Evolutionary conservation across 2,888 invertebrate genomes (phyloP), one percentile per base, ranked within the genome.

Genomic region (Halictus ligatus): DNA sequence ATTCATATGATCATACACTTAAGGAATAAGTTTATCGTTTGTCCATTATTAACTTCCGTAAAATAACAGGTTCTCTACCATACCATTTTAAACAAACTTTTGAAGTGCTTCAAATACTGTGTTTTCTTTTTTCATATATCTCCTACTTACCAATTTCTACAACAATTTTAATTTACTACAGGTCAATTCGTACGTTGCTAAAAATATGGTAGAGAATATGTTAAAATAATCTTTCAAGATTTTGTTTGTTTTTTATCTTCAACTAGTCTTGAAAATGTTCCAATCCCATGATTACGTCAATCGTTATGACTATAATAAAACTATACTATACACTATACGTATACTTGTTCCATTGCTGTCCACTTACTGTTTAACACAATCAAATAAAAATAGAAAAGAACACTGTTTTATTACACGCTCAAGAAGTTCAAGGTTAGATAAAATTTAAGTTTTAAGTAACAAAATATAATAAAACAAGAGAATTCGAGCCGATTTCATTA

Each of bases 281-380:
- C 69, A 40, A 40, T 71, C n/a, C n/a, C 71, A 43, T 12, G 6
- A 71, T 43, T 13, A 71, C n/a, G n/a, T 71, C n/a, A 71, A 71
- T n/a, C n/a, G 43, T 71, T 71, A 71, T 0, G 43, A 71, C 71
- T 13, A 13, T 6, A 71, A n/a, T 43, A 43, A n/a, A 71, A 43
- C 40, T 35, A 35, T 35, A 35, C 35, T 35, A 35, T 35, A 35
- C 6, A 43, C 18, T 67, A 21, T 67, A 25, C 29, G 12, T 13
- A 15, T 15, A 15, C 60, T 6, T 25, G 60, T 29, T 29, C 6
- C 25, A 40, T 69, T 21, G 18, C 21, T 40, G 21, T 69, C 21
- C 21, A 40, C 10, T 40, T 69, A 4, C 3, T 21, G 21, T 69
- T 69, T 40, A 69, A 40, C 40, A 21, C 40, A 8, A 40, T 18